Conservation (phyloP, 1,140 invertebrate genomes). For the Steinernema feltiae region DNA sequence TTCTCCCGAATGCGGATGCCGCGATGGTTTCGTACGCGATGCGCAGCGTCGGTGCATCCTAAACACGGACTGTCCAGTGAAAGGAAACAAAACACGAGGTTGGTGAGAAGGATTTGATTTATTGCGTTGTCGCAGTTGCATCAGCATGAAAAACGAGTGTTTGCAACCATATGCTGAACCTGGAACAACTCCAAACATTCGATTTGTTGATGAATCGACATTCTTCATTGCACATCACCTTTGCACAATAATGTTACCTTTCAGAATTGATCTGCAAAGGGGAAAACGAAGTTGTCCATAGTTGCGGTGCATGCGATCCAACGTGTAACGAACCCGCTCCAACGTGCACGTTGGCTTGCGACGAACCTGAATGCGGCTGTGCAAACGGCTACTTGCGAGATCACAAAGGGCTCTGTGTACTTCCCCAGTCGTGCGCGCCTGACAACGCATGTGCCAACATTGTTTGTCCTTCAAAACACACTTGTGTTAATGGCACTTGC, state of each 20-base stretch:
- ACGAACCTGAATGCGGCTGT: constrained; percentile 27
- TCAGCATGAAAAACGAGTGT: too few relatives aligned
- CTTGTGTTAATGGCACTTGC: constrained; percentile 22
- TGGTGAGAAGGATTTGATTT: too few relatives aligned
- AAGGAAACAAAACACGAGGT: constrained; percentile 10
- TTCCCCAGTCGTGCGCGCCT: not conserved
- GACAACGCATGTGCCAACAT: constrained; percentile 14
- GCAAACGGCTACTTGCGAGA: constrained; percentile 14
- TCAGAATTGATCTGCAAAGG: constrained; percentile 20
- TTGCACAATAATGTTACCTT: not conserved
- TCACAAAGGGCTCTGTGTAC: constrained; percentile 8
- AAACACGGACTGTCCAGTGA: not conserved
- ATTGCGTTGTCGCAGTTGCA: too few relatives aligned
- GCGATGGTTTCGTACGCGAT: not conserved
- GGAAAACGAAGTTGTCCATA: constrained; percentile 23
- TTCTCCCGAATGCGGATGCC: constrained; percentile 1
- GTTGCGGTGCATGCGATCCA: constrained; percentile 35
- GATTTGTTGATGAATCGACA: too few relatives aligned
- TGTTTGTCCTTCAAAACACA: constrained; percentile 17
- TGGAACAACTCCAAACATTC: too few relatives aligned
- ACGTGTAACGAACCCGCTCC: constrained; percentile 22
- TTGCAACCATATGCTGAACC: too few relatives aligned
- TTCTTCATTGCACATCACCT: too few relatives aligned
- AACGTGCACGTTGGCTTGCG: constrained; percentile 30
- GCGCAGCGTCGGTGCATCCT: not conserved